Evolutionary conservation across 2,113 vertebrate species (phyloP).

Genomic region (Mobula hypostoma): DNA sequence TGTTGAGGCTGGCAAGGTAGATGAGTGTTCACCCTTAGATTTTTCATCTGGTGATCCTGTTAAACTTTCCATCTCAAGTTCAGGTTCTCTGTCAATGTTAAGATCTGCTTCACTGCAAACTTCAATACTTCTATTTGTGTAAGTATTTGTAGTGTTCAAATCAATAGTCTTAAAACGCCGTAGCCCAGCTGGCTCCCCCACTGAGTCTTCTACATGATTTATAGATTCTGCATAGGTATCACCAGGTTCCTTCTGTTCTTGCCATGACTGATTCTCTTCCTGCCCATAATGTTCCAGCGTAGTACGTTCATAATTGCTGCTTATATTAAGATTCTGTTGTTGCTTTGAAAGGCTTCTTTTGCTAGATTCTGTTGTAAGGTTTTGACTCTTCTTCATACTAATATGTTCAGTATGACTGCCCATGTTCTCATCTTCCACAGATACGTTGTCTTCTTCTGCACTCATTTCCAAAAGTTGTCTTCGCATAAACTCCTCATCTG

Average conservation of each 20-base stretch:
- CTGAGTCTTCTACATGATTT: constrained; percentile 63
- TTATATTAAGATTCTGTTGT: constrained; percentile 69
- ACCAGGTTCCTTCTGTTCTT: constrained; percentile 66
- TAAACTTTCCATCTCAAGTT: constrained; percentile 97
- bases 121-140: constrained; percentile 72
- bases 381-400: constrained; percentile 64
- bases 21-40: constrained; percentile 91
- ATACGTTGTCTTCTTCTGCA: constrained; percentile 83
- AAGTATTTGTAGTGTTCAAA: constrained; percentile 85
- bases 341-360: constrained; percentile 65
- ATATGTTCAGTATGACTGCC: constrained; percentile 52
- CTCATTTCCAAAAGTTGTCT: constrained; percentile 97
- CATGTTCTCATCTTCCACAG: constrained; percentile 70
- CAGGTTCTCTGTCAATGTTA: constrained; percentile 81
- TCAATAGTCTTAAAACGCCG: constrained; percentile 96
- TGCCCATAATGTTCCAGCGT: not conserved
- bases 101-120: constrained; percentile 73
- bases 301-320: constrained; percentile 67
- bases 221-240: constrained; percentile 54
- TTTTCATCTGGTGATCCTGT: constrained; percentile 92
- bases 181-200: constrained; percentile 80
- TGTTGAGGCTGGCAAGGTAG: constrained; percentile 86
- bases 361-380: constrained; percentile 65
- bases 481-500: constrained; percentile 94
- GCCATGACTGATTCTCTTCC: constrained; percentile 15